Base-by-base conservation (phyloP, 2,797 vertebrate genomes). In the Buphagus erythrorhynchus region DNA sequence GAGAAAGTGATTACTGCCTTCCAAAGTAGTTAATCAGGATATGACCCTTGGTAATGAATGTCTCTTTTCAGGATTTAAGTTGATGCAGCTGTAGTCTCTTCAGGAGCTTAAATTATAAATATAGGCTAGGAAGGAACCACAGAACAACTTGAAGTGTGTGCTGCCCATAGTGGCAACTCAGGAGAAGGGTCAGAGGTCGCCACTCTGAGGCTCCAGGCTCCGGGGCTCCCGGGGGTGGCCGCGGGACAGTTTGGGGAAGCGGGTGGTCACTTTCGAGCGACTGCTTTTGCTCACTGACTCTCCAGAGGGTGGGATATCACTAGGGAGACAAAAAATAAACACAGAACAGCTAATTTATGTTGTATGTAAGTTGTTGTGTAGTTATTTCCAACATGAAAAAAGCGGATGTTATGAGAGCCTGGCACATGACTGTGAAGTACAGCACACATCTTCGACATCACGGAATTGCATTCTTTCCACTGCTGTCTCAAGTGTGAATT, bases 151-250 rank as follows among this genome's bases (percentile, higher is more conserved):
- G 5, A 59, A 66, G 85, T 57, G 48, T 4, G 0, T 6, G 84
- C 48, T 77, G 87, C 78, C 79, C 19, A 18, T 2, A 19, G 75
- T 42, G 63, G 45, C 40, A 65, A 3, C 4, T 5, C 54, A 0
- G 7, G 57, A 7, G n/a, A 22, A 43, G 90, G 95, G 83, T 99
- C 98, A 99, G 93, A 99, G 99, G 95, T 99, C 99, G 3, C 99
- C 99, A 1, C 99, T 99, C 97, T 99, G 99, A 29, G 99, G 99
- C 73, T 99, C 99, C 35, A 99, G 98, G 46, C 98, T 99, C 71
- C 99, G 98, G 3, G 98, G 86, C 54, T 99, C 99, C 88, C 98
- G 98, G 6, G 98, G 98, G 29, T 98, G 98, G 81, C 96, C 97
- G 81, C 99, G 99, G 49, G 99, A 98, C 80, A 99, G 98, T 88